phyloP scores from a whole-genome alignment of 2,888 invertebrate genomes.

The Cantharis rustica region DNA sequence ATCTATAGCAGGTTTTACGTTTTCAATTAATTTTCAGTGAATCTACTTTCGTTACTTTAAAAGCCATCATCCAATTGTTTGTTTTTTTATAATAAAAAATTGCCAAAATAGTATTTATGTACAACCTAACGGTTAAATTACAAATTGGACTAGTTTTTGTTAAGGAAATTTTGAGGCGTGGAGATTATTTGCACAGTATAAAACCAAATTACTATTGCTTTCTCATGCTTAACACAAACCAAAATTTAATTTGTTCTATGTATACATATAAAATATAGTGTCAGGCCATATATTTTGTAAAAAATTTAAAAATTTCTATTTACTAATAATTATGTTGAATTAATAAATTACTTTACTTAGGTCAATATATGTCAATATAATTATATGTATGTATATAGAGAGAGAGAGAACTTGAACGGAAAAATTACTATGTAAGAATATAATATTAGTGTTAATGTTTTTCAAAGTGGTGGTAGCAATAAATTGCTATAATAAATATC shows the following conservation, averaged over 20 bases:
- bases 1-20: neutral
- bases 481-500: too few species aligned
- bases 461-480: too few species aligned
- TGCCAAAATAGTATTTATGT: neutral
- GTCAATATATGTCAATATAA: too few species aligned
- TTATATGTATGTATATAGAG: too few species aligned
- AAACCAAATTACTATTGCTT: neutral
- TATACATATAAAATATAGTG: neutral
- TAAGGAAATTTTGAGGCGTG: neutral
- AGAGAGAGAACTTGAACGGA: neutral
- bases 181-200: neutral
- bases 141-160: neutral
- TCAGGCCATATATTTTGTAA: neutral
- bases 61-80: neutral
- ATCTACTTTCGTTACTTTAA: neutral
- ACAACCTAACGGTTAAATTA: neutral
- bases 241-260: neutral
- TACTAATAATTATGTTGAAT: neutral
- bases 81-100: neutral
- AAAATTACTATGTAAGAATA: too few species aligned
- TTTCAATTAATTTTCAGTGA: neutral
- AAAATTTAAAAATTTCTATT: neutral
- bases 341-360: neutral
- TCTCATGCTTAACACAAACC: neutral
- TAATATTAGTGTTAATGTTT: too few species aligned